Evolutionary conservation across 2,888 invertebrate species (phyloP).

Genomic region (Nephrotoma appendiculata): DNA sequence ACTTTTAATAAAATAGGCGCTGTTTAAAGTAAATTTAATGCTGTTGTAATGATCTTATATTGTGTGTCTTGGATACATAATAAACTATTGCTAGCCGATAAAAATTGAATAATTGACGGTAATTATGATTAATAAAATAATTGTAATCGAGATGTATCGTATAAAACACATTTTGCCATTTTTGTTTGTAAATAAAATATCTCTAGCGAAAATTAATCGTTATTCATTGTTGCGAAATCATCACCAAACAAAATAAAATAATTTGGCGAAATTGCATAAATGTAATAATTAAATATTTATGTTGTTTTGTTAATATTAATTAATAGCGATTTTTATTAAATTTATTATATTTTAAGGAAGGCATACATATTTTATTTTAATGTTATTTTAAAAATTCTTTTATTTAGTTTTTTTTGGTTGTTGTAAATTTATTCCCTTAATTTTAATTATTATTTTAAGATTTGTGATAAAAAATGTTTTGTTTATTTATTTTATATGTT

Average conservation of each 20-base stretch:
- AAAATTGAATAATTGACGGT: too few relatives aligned
- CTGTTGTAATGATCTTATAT: too few relatives aligned
- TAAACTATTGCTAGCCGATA: too few relatives aligned
- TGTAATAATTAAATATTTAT: not conserved
- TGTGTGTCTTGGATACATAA: too few relatives aligned
- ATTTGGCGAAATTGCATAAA: not conserved
- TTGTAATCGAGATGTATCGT: too few relatives aligned
- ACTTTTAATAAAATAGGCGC: too few relatives aligned
- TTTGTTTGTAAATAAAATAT: not conserved
- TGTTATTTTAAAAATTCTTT: not conserved
- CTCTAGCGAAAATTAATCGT: not conserved
- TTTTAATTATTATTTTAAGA: not conserved
- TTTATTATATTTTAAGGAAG: not conserved
- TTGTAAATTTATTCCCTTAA: not conserved
- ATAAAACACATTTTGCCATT: too few relatives aligned
- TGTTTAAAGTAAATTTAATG: too few relatives aligned
- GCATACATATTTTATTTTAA: not conserved
- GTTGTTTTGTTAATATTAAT: not conserved
- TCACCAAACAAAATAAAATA: not conserved
- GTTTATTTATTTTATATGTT: not conserved
- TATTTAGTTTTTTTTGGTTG: not conserved
- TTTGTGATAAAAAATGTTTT: not conserved
- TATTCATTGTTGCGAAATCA: too few relatives aligned
- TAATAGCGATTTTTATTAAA: not conserved
- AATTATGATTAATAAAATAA: too few relatives aligned